phyloP scores from a whole-genome alignment of 2,888 invertebrate genomes.

The Ectobius pallidus region DNA sequence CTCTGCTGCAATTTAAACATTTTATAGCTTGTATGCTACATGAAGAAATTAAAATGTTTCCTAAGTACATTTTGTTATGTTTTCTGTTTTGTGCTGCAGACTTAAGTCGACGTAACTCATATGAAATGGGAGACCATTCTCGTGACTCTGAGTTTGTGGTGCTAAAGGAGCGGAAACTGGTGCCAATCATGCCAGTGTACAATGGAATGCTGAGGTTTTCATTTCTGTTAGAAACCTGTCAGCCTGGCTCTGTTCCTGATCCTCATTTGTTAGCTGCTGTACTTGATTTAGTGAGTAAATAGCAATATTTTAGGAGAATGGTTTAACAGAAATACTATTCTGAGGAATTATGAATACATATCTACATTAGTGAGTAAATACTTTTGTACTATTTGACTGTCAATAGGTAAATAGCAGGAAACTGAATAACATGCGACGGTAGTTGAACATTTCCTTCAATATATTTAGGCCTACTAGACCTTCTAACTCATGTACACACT shows the following conservation, averaged over 20 bases:
- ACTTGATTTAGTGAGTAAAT: conserved; percentile 80
- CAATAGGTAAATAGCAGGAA: too few species aligned
- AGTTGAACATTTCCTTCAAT: too few species aligned
- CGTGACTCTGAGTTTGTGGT: conserved; percentile 88
- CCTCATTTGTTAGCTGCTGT: conserved; percentile 93
- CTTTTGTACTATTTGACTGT: too few species aligned
- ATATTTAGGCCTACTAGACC: too few species aligned
- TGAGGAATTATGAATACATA: too few species aligned
- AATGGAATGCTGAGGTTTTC: conserved; percentile 91
- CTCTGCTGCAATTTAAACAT: neutral
- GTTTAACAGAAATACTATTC: too few species aligned
- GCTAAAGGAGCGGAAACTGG: conserved; percentile 84
- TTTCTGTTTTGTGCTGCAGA: conserved; percentile 55
- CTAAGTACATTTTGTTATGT: neutral
- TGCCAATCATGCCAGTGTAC: conserved; percentile 76
- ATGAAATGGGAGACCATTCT: conserved; percentile 78
- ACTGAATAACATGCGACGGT: too few species aligned
- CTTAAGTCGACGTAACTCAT: conserved; percentile 80
- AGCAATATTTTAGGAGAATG: neutral
- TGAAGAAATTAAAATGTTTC: neutral
- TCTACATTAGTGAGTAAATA: too few species aligned
- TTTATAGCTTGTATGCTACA: neutral
- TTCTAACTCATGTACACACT: too few species aligned
- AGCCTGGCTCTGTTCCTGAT: conserved; percentile 96
- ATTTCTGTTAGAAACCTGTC: conserved; percentile 92